phyloP scores from a whole-genome alignment of 2,888 invertebrate genomes.

The Neocrepidodera transversa region DNA sequence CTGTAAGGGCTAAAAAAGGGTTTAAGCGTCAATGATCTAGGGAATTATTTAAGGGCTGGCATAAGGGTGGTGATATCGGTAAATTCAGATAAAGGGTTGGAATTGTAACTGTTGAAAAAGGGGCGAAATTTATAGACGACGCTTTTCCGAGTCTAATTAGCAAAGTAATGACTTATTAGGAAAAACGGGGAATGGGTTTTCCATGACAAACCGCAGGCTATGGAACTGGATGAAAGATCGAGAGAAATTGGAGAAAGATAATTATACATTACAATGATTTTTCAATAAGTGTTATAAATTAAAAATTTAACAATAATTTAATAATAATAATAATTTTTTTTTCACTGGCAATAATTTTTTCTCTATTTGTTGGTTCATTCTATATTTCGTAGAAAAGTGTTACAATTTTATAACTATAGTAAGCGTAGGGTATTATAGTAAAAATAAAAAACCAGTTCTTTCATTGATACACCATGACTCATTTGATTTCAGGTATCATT shows the following conservation, averaged over 20 bases:
- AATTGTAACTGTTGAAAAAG: conserved; percentile 51
- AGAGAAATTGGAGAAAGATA: not conserved
- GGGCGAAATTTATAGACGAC: conserved; percentile 55
- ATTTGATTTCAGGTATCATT: conserved; percentile 15
- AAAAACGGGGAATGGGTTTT: conserved; percentile 43
- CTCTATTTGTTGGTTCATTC: too few relatives aligned
- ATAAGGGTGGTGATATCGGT: conserved; percentile 55
- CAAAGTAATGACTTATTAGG: conserved; percentile 55
- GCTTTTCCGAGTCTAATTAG: conserved; percentile 54
- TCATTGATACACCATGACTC: conserved; percentile 16
- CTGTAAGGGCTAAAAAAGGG: conserved; percentile 54
- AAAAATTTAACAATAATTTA: too few relatives aligned
- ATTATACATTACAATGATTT: too few relatives aligned
- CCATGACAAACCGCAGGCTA: conserved; percentile 35
- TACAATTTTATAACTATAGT: too few relatives aligned
- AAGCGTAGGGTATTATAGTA: too few relatives aligned
- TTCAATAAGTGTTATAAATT: too few relatives aligned
- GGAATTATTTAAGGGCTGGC: conserved; percentile 56
- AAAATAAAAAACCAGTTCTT: not conserved
- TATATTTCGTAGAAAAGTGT: too few relatives aligned
- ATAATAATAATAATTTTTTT: too few relatives aligned
- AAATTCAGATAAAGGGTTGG: conserved; percentile 56
- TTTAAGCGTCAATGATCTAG: conserved; percentile 58
- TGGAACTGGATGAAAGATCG: not conserved
- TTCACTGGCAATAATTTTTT: too few relatives aligned